A percentile compares a stretch with the other conserved stretches of the same genome.
Evolutionary conservation across 2,888 invertebrate genomes (phyloP).

Genomic region (Cepaea hortensis): DNA sequence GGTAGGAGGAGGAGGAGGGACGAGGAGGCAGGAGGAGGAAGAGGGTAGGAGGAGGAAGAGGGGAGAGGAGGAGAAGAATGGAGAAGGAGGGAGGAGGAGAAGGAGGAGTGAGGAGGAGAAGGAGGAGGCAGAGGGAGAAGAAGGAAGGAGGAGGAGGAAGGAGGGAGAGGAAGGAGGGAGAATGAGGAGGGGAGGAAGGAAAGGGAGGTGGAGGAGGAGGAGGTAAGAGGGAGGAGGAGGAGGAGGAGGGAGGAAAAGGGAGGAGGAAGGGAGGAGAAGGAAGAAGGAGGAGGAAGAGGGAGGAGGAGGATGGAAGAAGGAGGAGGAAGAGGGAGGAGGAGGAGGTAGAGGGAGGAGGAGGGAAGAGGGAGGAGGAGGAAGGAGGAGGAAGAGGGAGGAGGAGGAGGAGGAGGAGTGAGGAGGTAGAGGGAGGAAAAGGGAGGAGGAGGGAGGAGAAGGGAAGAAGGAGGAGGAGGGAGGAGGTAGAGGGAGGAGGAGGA

Average conservation of each 20-base stretch:
- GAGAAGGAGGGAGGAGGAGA: no score
- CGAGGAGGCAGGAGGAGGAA: no score
- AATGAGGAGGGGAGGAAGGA: no score
- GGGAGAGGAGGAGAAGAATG: background rate
- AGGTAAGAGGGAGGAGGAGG: no score
- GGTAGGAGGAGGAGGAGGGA: no score
- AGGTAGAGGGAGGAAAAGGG: no score
- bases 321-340: background rate
- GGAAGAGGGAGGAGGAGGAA: background rate
- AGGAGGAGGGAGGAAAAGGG: background rate
- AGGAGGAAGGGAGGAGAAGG: background rate
- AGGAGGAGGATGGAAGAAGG: no score
- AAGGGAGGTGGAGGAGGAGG: background rate
- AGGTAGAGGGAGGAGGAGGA: background rate
- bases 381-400: background rate
- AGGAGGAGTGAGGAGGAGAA: no score
- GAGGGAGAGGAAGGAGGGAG: background rate
- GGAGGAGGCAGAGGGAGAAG: background rate
- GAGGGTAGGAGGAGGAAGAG: no score
- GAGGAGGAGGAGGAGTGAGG: background rate
- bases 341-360: background rate
- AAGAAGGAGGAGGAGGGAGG: background rate
- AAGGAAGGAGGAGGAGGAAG: background rate
- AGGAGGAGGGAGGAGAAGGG: background rate
- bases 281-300: background rate